A percentile compares a stretch with the other conserved stretches of the same genome.
These are phyloP conservation scores for Rhamphomyia laevipes DNA, from an alignment of 2,888 invertebrate genomes.

Conservation along the genomic window DNA sequence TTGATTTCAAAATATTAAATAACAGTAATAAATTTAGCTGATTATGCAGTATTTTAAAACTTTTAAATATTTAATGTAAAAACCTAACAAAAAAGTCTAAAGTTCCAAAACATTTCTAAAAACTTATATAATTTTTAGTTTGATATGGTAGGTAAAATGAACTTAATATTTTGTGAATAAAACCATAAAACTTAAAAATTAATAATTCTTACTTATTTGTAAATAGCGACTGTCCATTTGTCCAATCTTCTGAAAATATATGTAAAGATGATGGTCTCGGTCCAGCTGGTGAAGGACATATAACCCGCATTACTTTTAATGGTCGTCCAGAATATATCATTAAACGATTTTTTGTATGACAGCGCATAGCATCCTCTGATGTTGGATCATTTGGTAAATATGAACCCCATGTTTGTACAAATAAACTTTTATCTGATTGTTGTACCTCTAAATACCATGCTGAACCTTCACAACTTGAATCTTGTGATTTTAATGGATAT, in stretches of 20 bases:
- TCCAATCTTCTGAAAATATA: constrained; percentile 72
- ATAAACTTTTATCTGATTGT: constrained; percentile 66
- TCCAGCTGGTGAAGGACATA: constrained; percentile 62
- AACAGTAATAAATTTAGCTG: too few relatives aligned
- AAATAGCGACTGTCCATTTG: constrained; percentile 33
- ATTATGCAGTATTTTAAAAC: too few relatives aligned
- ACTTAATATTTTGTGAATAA: background rate
- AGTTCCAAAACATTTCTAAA: too few relatives aligned
- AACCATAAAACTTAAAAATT: constrained; percentile 54
- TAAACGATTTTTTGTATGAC: constrained; percentile 66
- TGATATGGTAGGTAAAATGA: too few relatives aligned
- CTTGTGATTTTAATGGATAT: constrained; percentile 48
- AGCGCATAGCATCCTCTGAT: constrained; percentile 50
- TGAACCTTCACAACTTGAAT: constrained; percentile 35
- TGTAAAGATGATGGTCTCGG: constrained; percentile 57
- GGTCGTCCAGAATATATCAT: constrained; percentile 70
- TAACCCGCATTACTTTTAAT: constrained; percentile 42
- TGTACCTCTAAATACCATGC: constrained; percentile 73
- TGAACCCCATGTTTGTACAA: constrained; percentile 72
- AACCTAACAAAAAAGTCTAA: too few relatives aligned
- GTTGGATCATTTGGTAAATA: constrained; percentile 53
- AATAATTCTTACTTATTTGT: constrained; percentile 35
- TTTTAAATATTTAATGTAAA: too few relatives aligned
- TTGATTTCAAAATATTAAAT: too few relatives aligned
- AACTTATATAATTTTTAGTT: too few relatives aligned